Percentiles rank a stretch among this genome's conserved stretches.
Evolutionary conservation across 2,113 vertebrate species (phyloP).

Genomic region (Takifugu flavidus): DNA sequence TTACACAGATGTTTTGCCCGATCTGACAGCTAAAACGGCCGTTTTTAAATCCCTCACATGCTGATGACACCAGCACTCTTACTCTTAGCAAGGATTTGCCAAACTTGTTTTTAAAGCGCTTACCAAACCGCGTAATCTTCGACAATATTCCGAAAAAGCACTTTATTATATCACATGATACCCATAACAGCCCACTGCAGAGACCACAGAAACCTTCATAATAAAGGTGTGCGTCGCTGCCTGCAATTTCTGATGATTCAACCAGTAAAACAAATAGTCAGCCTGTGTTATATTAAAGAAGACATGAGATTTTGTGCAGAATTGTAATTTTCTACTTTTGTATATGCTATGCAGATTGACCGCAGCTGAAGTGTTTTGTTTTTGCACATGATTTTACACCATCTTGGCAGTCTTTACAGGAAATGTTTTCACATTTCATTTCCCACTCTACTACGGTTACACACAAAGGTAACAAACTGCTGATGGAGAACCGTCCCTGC

Average conservation of each 20-base stretch:
- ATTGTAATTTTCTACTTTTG: constrained; percentile 26
- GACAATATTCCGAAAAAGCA: constrained; percentile 40
- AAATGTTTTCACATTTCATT: constrained; percentile 57
- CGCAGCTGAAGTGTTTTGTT: constrained; percentile 44
- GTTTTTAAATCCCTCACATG: neutral
- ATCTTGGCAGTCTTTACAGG: constrained; percentile 40
- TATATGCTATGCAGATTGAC: constrained; percentile 39
- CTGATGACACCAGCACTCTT: constrained; percentile 41
- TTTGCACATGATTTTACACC: constrained; percentile 37
- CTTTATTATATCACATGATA: constrained; percentile 41
- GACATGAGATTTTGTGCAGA: constrained; percentile 8
- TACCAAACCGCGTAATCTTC: constrained; percentile 57
- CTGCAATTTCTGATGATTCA: constrained; percentile 21
- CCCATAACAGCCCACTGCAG: constrained; percentile 26
- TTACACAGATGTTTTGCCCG: constrained; percentile 46
- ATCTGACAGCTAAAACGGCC: neutral
- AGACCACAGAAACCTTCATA: constrained; percentile 28
- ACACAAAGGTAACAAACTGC: constrained; percentile 43
- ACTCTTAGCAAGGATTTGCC: constrained; percentile 41
- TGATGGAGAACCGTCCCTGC: constrained; percentile 39
- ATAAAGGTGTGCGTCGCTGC: constrained; percentile 28
- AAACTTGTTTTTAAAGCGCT: constrained; percentile 56
- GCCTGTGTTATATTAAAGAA: constrained; percentile 5
- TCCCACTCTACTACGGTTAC: constrained; percentile 65
- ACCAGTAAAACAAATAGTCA: constrained; percentile 28